These are phyloP conservation scores for Aphis craccivora DNA, from an alignment of 1,140 invertebrate species.

Conservation along the genomic window DNA sequence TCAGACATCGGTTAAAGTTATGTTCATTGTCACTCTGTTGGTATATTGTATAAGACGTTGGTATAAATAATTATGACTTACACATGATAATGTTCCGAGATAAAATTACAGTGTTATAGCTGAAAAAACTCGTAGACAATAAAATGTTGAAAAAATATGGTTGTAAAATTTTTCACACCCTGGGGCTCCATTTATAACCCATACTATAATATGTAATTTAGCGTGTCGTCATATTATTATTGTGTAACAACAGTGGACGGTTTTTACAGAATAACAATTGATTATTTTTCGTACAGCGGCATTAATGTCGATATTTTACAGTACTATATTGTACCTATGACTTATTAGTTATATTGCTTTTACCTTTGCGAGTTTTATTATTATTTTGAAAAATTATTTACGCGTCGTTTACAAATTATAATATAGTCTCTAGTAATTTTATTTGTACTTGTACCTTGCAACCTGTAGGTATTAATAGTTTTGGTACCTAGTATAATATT, in stretches of 20 bases:
- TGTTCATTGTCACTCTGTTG: neutral
- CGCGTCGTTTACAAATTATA: neutral
- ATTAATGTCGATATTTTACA: neutral
- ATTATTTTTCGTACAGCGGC: neutral
- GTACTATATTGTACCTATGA: neutral
- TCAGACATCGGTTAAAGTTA: neutral
- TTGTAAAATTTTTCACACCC: neutral
- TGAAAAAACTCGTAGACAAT: neutral
- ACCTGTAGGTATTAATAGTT: neutral
- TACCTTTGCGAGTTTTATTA: neutral
- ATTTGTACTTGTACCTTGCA: neutral
- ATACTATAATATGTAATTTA: slow-evolving; percentile 5
- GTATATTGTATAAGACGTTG: neutral
- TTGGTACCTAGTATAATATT: neutral
- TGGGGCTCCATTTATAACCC: neutral
- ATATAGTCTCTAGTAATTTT: neutral
- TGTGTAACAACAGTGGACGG: neutral
- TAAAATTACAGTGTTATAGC: neutral
- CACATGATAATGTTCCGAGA: neutral
- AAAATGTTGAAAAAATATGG: neutral
- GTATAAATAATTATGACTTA: neutral
- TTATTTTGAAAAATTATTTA: neutral
- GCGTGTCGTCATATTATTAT: neutral
- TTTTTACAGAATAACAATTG: neutral
- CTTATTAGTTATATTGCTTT: neutral